Conservation (phyloP, 2,888 invertebrate species). For the Hyposoter dolosus region DNA sequence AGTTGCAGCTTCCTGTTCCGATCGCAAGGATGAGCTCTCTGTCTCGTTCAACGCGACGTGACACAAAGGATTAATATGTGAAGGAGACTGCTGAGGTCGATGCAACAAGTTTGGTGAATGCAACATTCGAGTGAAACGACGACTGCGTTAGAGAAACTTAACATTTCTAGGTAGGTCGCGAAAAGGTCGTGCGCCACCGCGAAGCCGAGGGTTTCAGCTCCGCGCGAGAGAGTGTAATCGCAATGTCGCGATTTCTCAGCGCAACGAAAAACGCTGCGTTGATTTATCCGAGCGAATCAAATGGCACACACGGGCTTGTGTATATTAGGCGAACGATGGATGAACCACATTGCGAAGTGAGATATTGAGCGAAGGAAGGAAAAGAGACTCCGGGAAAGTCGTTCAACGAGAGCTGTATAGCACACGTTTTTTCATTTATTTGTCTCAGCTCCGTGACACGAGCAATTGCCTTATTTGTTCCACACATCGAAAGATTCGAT, state of each 20-base stretch:
- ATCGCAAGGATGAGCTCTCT: neutral
- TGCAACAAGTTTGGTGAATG: neutral
- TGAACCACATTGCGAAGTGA: slow-evolving; percentile 17
- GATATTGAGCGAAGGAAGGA: slow-evolving; percentile 43
- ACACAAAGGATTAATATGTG: neutral
- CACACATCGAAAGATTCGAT: neutral
- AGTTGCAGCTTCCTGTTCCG: neutral
- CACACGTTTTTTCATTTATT: slow-evolving; percentile 2
- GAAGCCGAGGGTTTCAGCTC: slow-evolving; percentile 1
- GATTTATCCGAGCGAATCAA: slow-evolving; percentile 47
- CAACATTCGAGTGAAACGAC: slow-evolving; percentile 58
- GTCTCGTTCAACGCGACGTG: neutral
- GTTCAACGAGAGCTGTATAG: slow-evolving; percentile 33
- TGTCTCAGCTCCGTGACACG: neutral
- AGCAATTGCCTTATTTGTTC: slow-evolving; percentile 14
- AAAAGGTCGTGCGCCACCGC: slow-evolving; percentile 47
- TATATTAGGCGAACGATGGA: neutral
- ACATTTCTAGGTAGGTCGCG: slow-evolving; percentile 53
- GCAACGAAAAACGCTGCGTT: slow-evolving; percentile 51
- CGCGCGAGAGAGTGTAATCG: slow-evolving; percentile 27
- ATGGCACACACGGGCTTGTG: slow-evolving; percentile 14
- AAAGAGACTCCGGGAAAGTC: slow-evolving; percentile 61
- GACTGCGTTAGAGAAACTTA: slow-evolving; percentile 58
- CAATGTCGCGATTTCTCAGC: slow-evolving; percentile 55
- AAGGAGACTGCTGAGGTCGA: neutral